Conservation (phyloP, 2,888 invertebrate species). For the Stenichneumon culpator region DNA sequence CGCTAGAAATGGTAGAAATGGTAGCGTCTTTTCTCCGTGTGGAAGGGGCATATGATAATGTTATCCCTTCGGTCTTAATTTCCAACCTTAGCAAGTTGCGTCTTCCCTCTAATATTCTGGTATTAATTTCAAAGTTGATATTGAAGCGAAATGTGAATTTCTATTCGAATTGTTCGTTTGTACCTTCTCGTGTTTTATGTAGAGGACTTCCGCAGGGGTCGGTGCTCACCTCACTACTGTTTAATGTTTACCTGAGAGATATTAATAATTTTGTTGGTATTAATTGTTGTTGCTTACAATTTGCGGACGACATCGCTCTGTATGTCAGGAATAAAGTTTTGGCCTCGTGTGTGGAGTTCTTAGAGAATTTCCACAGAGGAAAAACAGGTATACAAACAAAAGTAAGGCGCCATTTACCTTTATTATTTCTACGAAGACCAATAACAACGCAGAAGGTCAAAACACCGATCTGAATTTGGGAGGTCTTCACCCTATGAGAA, state of each 20-base stretch:
- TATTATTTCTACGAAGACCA: too few relatives aligned
- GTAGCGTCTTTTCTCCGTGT: background rate
- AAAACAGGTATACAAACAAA: too few relatives aligned
- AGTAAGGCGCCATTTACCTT: too few relatives aligned
- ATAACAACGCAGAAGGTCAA: too few relatives aligned
- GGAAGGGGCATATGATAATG: constrained; percentile 21
- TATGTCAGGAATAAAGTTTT: background rate
- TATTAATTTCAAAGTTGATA: constrained; percentile 8
- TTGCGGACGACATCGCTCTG: constrained; percentile 11
- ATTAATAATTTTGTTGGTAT: constrained; percentile 5
- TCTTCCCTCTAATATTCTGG: background rate
- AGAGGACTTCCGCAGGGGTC: constrained; percentile 17
- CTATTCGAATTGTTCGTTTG: background rate
- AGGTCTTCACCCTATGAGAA: too few relatives aligned
- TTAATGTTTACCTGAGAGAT: constrained; percentile 6
- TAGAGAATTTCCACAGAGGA: too few relatives aligned
- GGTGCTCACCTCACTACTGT: constrained; percentile 1
- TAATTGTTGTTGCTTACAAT: background rate
- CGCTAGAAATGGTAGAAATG: background rate
- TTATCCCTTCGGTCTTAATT: background rate
- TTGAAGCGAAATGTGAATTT: background rate
- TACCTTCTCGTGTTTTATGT: background rate
- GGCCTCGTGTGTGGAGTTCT: background rate
- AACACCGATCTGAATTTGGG: too few relatives aligned
- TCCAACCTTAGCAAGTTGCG: constrained; percentile 4